A percentile compares a stretch with the other conserved stretches of the same genome.
phyloP scores from a whole-genome alignment of 2,888 invertebrate species.

The Hirtodrosophila confusa region DNA sequence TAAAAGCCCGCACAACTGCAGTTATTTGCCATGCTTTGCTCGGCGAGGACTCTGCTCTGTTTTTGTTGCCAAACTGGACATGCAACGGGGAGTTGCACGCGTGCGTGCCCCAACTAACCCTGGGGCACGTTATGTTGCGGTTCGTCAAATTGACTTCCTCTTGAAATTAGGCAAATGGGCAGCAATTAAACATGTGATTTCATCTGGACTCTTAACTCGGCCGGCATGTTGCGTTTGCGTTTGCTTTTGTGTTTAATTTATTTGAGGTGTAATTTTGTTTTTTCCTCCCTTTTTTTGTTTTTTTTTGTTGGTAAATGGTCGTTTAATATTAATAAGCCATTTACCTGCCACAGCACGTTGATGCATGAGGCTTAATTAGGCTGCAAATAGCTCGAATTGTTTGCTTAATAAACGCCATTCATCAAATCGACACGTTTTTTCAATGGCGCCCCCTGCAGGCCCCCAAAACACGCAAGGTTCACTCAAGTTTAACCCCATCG shows the following conservation, averaged over 20 bases:
- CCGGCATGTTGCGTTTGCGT: conserved; percentile 30
- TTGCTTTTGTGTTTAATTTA: conserved; percentile 48
- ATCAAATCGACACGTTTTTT: conserved; percentile 76
- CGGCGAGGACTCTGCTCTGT: conserved; percentile 12
- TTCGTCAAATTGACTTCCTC: conserved; percentile 55
- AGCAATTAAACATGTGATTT: conserved; percentile 60
- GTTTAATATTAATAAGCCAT: conserved; percentile 76
- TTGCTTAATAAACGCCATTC: conserved; percentile 77
- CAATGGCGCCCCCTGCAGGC: conserved; percentile 14
- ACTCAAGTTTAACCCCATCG: conserved; percentile 47
- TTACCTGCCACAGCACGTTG: conserved; percentile 72
- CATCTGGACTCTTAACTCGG: conserved; percentile 12
- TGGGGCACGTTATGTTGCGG: conserved; percentile 16
- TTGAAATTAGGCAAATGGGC: conserved; percentile 65
- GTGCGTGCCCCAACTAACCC: not conserved
- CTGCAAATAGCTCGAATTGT: conserved; percentile 73
- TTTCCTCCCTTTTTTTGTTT: conserved; percentile 19
- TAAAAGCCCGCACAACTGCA: conserved; percentile 69
- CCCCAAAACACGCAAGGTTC: conserved; percentile 57
- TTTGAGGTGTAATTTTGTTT: conserved; percentile 22
- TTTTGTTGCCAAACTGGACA: conserved; percentile 29
- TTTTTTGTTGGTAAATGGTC: conserved; percentile 34
- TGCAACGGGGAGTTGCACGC: conserved; percentile 40
- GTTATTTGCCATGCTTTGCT: conserved; percentile 70
- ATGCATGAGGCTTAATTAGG: conserved; percentile 73